Evolutionary conservation across 1,140 invertebrate species (phyloP).

Genomic region (Drosophila oshimai): DNA sequence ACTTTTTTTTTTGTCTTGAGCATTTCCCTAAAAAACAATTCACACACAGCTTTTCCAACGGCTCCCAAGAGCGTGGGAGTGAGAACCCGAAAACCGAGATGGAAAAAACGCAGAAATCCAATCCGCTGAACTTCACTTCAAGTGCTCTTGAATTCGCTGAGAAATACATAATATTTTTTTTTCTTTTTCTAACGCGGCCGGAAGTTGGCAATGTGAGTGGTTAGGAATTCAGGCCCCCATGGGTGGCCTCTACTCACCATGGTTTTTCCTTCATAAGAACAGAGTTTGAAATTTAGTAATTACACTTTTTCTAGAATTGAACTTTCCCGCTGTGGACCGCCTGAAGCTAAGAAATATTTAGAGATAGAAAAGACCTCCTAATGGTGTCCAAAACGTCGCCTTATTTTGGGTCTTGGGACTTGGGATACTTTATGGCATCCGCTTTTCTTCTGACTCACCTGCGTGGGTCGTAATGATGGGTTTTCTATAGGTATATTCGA

Average conservation of each 20-base stretch:
- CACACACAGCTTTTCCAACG: constrained; percentile 72
- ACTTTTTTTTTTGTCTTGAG: constrained; percentile 4
- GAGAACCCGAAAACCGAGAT: constrained; percentile 31
- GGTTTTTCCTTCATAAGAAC: background rate
- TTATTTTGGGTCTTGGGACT: constrained; percentile 1
- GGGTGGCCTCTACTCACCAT: constrained; percentile 9
- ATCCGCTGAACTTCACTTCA: constrained; percentile 59
- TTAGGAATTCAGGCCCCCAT: background rate
- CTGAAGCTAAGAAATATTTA: constrained; percentile 10
- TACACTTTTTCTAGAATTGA: background rate
- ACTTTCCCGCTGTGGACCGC: constrained; percentile 46
- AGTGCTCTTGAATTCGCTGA: constrained; percentile 55
- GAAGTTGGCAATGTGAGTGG: constrained; percentile 55
- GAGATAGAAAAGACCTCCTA: background rate
- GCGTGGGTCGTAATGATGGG: constrained; percentile 38
- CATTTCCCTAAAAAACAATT: constrained; percentile 45
- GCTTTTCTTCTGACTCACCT: constrained; percentile 44
- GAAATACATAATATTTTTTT: constrained; percentile 12
- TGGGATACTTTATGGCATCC: constrained; percentile 56
- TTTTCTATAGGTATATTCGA: constrained; percentile 11
- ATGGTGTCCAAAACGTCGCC: constrained; percentile 6
- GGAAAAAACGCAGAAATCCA: constrained; percentile 20
- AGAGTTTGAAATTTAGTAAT: constrained; percentile 10
- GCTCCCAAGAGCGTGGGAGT: constrained; percentile 72
- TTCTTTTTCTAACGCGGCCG: constrained; percentile 38